Conservation (phyloP, 1,140 invertebrate species). For the Papilio polyxenes region DNA sequence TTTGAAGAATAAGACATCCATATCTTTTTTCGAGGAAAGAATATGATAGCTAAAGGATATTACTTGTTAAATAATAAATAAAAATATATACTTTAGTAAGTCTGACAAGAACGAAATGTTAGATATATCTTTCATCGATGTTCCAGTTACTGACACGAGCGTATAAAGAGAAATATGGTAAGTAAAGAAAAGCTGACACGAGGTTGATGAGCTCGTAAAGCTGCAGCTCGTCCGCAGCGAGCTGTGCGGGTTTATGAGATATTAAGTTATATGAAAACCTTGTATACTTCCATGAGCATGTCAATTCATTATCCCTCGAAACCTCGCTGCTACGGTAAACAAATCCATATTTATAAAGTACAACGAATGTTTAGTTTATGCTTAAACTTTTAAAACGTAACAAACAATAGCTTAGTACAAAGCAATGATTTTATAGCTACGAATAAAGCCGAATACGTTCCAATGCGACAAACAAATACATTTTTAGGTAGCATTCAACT, state of each 20-base stretch:
- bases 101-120: background rate
- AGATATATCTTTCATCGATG: background rate
- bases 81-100: too few relatives aligned
- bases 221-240: background rate
- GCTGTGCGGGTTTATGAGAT: background rate
- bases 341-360: background rate
- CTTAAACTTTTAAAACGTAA: background rate
- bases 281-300: background rate
- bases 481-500: background rate
- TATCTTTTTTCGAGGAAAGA: too few relatives aligned
- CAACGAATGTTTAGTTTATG: background rate
- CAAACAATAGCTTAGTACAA: background rate
- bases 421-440: background rate
- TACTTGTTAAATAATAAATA: too few relatives aligned
- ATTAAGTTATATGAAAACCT: background rate
- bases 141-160: background rate
- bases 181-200: background rate
- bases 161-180: conserved; percentile 1
- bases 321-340: background rate
- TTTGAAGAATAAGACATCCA: too few relatives aligned
- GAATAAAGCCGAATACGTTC: background rate
- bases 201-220: conserved; percentile 14
- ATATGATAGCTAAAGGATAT: too few relatives aligned
- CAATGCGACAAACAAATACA: background rate
- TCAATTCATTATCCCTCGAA: background rate